Conservation (phyloP, 2,888 invertebrate species). For the Dromius quadrimaculatus region DNA sequence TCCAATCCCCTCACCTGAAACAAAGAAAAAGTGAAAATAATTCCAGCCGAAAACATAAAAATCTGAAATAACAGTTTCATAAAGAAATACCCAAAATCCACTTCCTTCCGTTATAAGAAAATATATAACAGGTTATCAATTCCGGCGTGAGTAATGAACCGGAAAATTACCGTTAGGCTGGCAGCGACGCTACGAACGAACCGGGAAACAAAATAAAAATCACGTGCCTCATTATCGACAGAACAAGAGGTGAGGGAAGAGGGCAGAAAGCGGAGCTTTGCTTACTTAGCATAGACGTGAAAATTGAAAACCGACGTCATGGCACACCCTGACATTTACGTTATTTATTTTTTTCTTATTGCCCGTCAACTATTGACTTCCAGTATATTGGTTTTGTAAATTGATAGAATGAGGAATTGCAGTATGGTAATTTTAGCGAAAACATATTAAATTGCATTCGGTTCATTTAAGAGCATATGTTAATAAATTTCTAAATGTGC, state of each 20-base stretch:
- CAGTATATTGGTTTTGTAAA: slow-evolving; percentile 1
- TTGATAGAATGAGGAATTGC: slow-evolving; percentile 8
- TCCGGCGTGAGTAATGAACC: slow-evolving; percentile 66
- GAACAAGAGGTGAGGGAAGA: neutral
- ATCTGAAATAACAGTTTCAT: slow-evolving; percentile 36
- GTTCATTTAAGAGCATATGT: neutral
- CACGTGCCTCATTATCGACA: slow-evolving; percentile 65
- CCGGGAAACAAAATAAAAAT: slow-evolving; percentile 66
- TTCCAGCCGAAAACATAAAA: slow-evolving; percentile 26
- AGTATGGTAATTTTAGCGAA: neutral
- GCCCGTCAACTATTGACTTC: slow-evolving; percentile 3
- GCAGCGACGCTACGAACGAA: slow-evolving; percentile 57
- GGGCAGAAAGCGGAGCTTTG: neutral
- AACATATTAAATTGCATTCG: neutral
- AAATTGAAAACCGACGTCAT: slow-evolving; percentile 30
- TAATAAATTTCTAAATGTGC: slow-evolving; percentile 52
- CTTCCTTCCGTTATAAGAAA: slow-evolving; percentile 57
- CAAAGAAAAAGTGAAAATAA: slow-evolving; percentile 16
- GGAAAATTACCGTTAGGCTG: slow-evolving; percentile 66
- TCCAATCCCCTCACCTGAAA: neutral
- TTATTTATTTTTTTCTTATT: slow-evolving; percentile 24
- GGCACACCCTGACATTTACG: neutral
- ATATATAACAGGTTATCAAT: slow-evolving; percentile 64
- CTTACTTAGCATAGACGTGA: slow-evolving; percentile 32
- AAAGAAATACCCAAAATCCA: slow-evolving; percentile 41